Conservation (phyloP, 2,797 vertebrate species). For the Lithobates pipiens region DNA sequence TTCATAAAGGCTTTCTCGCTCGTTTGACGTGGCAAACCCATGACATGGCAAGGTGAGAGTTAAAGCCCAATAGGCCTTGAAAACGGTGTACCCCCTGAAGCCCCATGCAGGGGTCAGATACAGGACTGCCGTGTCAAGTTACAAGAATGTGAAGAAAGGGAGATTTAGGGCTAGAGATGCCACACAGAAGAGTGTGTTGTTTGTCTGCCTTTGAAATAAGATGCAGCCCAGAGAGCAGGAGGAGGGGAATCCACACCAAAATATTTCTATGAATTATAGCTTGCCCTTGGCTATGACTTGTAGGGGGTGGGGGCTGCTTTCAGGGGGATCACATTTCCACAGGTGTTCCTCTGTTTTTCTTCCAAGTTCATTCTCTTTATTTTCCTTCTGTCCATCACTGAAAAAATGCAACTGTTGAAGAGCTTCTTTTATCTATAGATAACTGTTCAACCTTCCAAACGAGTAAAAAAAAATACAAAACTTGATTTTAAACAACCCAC, state of each 20-base stretch:
- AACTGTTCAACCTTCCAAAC: conserved; percentile 48
- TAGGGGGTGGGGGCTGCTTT: conserved; percentile 65
- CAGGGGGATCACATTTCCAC: conserved; percentile 75
- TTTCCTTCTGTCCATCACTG: conserved; percentile 57
- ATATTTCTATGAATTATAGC: conserved; percentile 71
- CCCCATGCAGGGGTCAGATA: conserved; percentile 72
- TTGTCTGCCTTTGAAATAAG: conserved; percentile 80
- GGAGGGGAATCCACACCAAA: conserved; percentile 67
- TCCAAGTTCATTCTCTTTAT: conserved; percentile 76
- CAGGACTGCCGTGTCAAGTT: conserved; percentile 73
- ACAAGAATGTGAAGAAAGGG: conserved; percentile 77
- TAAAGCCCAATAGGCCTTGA: conserved; percentile 54
- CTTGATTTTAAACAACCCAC: conserved; percentile 29
- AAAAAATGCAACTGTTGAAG: conserved; percentile 44
- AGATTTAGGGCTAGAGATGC: conserved; percentile 79
- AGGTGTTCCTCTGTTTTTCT: conserved; percentile 78
- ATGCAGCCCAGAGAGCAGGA: conserved; percentile 67
- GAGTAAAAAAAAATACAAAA: conserved; percentile 30
- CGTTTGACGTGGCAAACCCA: conserved; percentile 48
- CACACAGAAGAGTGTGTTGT: conserved; percentile 76
- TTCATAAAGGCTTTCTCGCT: neutral
- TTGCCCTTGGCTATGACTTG: conserved; percentile 69
- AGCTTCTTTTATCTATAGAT: conserved; percentile 57
- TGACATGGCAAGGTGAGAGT: conserved; percentile 52
- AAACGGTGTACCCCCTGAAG: conserved; percentile 59